Evolutionary conservation across 2,888 invertebrate species (phyloP).

Genomic region (Philaethria dido): DNA sequence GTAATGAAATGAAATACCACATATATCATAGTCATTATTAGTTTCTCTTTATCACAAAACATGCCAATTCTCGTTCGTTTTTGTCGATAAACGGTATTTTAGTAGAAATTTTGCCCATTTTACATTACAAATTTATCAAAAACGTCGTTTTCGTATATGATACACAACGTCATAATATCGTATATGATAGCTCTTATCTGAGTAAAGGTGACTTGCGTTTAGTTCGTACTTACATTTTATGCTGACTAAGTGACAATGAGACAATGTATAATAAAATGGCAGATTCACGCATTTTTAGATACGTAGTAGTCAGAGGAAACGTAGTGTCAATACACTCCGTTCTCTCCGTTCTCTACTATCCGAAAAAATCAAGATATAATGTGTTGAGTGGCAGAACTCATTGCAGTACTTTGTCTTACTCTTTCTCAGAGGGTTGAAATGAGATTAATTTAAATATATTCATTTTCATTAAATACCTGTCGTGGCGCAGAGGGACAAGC

Average conservation of each 20-base stretch:
- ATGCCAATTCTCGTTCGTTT: not conserved
- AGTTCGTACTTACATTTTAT: not conserved
- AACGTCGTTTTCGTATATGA: not conserved
- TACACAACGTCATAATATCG: not conserved
- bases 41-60: not conserved
- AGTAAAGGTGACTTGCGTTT: constrained; percentile 10
- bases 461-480: too few relatives aligned
- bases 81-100: not conserved
- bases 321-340: too few relatives aligned
- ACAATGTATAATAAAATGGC: too few relatives aligned
- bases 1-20: not conserved
- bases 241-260: not conserved
- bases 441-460: too few relatives aligned
- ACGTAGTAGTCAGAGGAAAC: too few relatives aligned
- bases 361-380: too few relatives aligned
- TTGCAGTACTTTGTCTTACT: too few relatives aligned
- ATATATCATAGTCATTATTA: not conserved
- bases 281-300: too few relatives aligned
- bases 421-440: too few relatives aligned
- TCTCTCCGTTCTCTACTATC: too few relatives aligned
- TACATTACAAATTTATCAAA: not conserved
- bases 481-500: too few relatives aligned
- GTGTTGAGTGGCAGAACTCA: too few relatives aligned
- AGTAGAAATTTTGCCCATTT: not conserved
- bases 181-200: constrained; percentile 3